A percentile compares a stretch with the other conserved stretches of the same genome.
These are phyloP conservation scores for Malurus leucopterus DNA, from an alignment of 2,797 vertebrate species.

Conservation along the genomic window DNA sequence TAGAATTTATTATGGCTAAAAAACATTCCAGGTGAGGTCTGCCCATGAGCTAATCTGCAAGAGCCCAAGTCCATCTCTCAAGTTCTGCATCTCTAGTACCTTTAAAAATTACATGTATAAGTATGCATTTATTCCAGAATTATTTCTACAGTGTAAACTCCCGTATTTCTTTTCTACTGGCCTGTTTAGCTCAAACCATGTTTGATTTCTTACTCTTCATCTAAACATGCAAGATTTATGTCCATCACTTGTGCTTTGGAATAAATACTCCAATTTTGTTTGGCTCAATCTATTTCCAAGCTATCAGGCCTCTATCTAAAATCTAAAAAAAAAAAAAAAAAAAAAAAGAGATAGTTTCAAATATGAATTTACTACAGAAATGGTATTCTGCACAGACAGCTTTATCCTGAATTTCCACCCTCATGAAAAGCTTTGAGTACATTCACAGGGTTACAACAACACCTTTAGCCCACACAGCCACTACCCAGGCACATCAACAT, in stretches of 20 bases:
- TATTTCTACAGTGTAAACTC: neutral
- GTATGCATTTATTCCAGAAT: neutral
- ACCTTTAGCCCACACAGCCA: neutral
- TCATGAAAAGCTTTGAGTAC: neutral
- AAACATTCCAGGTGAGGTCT: neutral
- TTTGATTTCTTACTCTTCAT: neutral
- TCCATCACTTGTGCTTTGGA: neutral
- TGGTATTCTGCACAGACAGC: neutral
- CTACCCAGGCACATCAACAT: neutral
- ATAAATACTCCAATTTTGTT: neutral
- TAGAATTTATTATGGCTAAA: neutral
- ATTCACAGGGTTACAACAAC: rapidly evolving
- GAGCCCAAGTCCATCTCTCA: neutral
- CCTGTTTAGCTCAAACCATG: neutral
- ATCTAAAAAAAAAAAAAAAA: rapidly evolving
- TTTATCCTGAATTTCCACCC: neutral
- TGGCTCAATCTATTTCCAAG: neutral
- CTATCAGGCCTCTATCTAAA: neutral
- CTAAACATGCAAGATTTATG: neutral
- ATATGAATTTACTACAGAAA: neutral
- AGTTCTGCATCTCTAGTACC: neutral
- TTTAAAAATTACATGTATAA: neutral
- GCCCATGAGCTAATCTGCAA: neutral
- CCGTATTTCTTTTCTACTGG: neutral
- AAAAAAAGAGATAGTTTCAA: rapidly evolving